Evolutionary conservation across 2,888 invertebrate species (phyloP).

Genomic region (Drosophila lutescens): DNA sequence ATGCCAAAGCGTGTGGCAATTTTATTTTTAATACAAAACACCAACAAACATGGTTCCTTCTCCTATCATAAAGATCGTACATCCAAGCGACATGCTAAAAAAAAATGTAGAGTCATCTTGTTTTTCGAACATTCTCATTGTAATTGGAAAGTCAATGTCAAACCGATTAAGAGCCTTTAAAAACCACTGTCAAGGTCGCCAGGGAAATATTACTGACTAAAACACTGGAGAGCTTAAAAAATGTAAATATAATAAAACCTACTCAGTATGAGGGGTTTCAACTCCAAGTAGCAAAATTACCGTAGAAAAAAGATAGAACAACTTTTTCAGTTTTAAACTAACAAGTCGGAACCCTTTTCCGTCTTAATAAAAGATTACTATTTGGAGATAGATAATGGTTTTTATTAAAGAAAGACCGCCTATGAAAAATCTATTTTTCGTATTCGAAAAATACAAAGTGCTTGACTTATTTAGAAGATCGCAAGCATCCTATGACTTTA

Average conservation of each 20-base stretch:
- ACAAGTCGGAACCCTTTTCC: no score
- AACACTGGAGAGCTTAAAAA: no score
- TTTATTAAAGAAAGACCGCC: not conserved
- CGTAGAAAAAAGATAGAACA: no score
- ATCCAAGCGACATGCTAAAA: not conserved
- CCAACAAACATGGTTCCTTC: not conserved
- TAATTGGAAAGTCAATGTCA: not conserved
- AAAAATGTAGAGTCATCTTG: not conserved
- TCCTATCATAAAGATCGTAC: constrained; percentile 1
- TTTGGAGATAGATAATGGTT: not conserved
- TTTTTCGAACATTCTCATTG: not conserved
- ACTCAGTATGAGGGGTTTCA: no score
- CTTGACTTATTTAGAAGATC: not conserved
- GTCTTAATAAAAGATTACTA: no score
- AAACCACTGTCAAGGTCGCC: not conserved
- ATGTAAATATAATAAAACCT: no score
- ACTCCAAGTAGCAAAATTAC: no score
- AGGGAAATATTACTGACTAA: not conserved
- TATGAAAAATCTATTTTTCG: not conserved
- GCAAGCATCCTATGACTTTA: constrained; percentile 5
- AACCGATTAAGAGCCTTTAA: not conserved
- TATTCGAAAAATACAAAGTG: not conserved
- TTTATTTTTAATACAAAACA: not conserved
- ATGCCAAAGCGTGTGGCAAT: not conserved
- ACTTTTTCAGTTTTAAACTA: no score